Conservation (phyloP, 2,888 invertebrate genomes). For the Habroteleia sp. region DNA sequence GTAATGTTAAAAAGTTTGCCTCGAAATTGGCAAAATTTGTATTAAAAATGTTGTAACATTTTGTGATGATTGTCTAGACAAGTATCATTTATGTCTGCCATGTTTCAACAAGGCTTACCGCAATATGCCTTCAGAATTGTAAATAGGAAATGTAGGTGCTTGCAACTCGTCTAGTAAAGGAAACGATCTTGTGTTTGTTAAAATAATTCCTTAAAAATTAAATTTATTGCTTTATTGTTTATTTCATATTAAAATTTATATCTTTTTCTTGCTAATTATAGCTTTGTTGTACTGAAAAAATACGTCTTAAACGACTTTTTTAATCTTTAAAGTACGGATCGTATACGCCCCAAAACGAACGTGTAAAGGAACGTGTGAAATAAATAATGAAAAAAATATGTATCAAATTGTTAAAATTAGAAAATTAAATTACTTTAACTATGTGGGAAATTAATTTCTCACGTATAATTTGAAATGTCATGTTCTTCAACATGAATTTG, state of each 20-base stretch:
- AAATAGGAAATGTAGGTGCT: constrained; percentile 21
- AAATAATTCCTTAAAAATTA: constrained; percentile 36
- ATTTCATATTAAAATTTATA: constrained; percentile 20
- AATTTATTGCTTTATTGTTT: constrained; percentile 24
- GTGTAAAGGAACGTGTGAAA: no score
- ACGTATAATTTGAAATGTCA: no score
- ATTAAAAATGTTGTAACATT: constrained; percentile 37
- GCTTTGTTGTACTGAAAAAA: constrained; percentile 18
- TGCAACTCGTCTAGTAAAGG: constrained; percentile 2
- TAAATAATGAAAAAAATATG: no score
- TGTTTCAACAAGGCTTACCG: constrained; percentile 31
- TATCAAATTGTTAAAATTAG: no score
- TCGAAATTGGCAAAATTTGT: constrained; percentile 20
- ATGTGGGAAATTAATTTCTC: no score
- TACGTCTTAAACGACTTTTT: background rate
- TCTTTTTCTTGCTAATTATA: constrained; percentile 14
- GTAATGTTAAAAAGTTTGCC: constrained; percentile 30
- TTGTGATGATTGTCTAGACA: constrained; percentile 31
- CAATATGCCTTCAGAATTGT: constrained; percentile 24
- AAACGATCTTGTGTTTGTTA: constrained; percentile 36
- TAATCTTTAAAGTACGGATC: no score
- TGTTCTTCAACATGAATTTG: no score
- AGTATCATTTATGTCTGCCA: constrained; percentile 32
- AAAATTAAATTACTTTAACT: no score
- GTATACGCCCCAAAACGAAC: no score